These are phyloP conservation scores for Takifugu flavidus DNA, from an alignment of 2,113 vertebrate genomes.

Conservation along the genomic window DNA sequence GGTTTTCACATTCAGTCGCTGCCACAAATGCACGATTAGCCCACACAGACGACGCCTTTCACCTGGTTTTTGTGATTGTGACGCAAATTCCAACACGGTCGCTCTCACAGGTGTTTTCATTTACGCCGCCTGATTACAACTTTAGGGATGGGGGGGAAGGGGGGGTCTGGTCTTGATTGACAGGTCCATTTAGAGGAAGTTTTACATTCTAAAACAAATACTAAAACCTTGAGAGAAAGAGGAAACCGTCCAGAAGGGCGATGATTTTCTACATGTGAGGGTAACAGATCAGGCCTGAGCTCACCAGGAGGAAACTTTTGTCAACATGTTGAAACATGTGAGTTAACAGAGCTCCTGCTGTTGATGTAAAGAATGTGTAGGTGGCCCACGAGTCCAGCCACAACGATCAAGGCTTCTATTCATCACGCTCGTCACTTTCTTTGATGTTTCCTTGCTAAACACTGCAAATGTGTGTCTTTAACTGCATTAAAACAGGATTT, in stretches of 20 bases:
- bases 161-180: not conserved
- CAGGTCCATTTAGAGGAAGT: not conserved
- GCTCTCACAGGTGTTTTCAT: conserved; percentile 1
- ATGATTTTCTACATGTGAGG: not conserved
- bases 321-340: not conserved
- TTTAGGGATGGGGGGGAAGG: not conserved
- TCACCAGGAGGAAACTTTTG: not conserved
- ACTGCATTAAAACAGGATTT: not conserved
- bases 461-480: not conserved
- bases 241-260: no score
- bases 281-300: not conserved
- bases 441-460: no score
- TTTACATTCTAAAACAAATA: not conserved
- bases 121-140: not conserved
- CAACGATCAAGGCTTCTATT: not conserved
- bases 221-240: not conserved
- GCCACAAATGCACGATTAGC: no score
- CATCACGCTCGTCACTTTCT: no score
- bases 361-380: not conserved
- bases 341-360: not conserved
- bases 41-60: no score
- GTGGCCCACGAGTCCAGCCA: not conserved
- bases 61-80: no score
- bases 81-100: no score
- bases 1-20: no score